Evolutionary conservation across 2,888 invertebrate species (phyloP).

Genomic region (Notodonta ziczac): DNA sequence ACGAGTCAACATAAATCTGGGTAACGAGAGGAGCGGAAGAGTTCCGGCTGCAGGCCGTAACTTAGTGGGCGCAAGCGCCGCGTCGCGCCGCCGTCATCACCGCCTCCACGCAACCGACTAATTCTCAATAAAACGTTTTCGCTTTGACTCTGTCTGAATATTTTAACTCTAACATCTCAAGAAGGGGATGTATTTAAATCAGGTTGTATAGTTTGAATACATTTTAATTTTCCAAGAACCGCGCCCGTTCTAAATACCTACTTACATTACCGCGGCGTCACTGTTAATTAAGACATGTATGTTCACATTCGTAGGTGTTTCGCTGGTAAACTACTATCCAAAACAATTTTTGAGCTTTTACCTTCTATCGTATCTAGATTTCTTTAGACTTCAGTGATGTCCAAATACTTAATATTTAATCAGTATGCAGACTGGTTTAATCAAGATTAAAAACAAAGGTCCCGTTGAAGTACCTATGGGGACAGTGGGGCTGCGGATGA

Average conservation of each 20-base stretch:
- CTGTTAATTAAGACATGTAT: background rate
- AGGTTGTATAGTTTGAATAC: background rate
- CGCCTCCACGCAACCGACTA: slow-evolving; percentile 5
- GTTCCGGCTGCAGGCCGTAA: background rate
- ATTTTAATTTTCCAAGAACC: background rate
- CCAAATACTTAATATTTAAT: too few species aligned
- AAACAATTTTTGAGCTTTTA: background rate
- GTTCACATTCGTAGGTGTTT: background rate
- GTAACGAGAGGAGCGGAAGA: slow-evolving; percentile 11
- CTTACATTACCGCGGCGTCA: background rate
- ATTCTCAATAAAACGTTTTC: slow-evolving; percentile 8
- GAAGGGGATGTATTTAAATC: background rate
- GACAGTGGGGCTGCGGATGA: too few species aligned
- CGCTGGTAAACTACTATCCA: background rate
- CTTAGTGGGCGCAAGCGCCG: slow-evolving; percentile 2
- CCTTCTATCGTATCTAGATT: too few species aligned
- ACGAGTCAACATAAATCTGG: slow-evolving; percentile 32
- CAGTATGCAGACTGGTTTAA: too few species aligned
- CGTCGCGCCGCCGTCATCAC: slow-evolving; percentile 3
- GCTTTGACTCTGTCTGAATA: background rate
- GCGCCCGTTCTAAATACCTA: background rate
- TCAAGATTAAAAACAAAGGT: too few species aligned
- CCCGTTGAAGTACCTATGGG: too few species aligned
- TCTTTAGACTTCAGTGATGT: too few species aligned
- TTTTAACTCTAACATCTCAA: slow-evolving; percentile 5